phyloP scores from a whole-genome alignment of 2,888 invertebrate genomes.

The Lepidochrysops patricia region DNA sequence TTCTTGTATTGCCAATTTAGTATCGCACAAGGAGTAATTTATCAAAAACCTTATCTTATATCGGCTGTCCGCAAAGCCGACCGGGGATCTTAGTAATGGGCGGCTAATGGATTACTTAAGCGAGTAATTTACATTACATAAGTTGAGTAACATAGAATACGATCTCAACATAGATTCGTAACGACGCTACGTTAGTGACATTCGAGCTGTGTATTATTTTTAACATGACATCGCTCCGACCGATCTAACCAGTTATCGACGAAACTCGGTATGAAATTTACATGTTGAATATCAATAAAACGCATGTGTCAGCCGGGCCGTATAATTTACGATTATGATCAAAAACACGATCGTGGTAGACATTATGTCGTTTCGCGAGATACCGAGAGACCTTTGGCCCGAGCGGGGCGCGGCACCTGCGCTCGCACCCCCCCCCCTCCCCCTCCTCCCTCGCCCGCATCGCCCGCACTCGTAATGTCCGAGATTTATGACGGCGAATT shows the following conservation, averaged over 20 bases:
- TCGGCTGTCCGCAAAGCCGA: neutral
- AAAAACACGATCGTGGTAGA: conserved; percentile 30
- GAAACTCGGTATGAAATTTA: conserved; percentile 3
- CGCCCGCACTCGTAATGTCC: conserved; percentile 45
- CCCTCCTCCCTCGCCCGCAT: conserved; percentile 21
- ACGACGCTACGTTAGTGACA: neutral
- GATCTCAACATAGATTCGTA: neutral
- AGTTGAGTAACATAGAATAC: conserved; percentile 8
- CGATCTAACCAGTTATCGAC: neutral
- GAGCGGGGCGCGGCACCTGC: conserved; percentile 43
- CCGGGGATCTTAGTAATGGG: neutral
- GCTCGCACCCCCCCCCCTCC: too few species aligned
- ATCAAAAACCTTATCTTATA: neutral
- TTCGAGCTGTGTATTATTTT: neutral
- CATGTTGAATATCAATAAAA: conserved; percentile 11
- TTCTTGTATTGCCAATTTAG: neutral
- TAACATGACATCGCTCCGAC: neutral
- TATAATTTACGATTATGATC: conserved; percentile 22
- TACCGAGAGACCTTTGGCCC: conserved; percentile 42
- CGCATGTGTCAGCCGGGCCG: conserved; percentile 16
- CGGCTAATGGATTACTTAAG: neutral
- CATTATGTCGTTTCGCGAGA: conserved; percentile 40
- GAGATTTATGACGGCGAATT: conserved; percentile 59
- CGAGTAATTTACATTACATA: neutral
- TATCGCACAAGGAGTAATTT: neutral